These are phyloP conservation scores for Premnoplex brunnescens DNA, from an alignment of 2,797 vertebrate genomes.

Conservation along the genomic window DNA sequence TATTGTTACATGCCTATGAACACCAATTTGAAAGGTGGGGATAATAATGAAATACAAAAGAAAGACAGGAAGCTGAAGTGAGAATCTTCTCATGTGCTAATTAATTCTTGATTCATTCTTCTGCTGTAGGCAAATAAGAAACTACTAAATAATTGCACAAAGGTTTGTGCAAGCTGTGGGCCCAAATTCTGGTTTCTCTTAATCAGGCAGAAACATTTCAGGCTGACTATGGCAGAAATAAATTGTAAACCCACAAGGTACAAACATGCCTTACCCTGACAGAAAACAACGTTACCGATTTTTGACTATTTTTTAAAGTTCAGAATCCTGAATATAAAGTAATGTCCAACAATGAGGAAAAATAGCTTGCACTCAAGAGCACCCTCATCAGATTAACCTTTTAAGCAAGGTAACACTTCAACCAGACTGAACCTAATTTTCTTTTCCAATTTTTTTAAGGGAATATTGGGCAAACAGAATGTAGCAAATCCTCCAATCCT, in stretches of 20 bases:
- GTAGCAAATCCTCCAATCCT: neutral
- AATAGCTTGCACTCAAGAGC: neutral
- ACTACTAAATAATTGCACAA: slow-evolving; percentile 46
- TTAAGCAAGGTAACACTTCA: neutral
- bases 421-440: neutral
- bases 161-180: slow-evolving; percentile 3
- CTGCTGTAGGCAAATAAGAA: slow-evolving; percentile 17
- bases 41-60: slow-evolving; percentile 39
- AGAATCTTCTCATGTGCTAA: slow-evolving; percentile 56
- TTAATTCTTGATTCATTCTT: slow-evolving; percentile 64
- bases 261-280: neutral
- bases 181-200: slow-evolving; percentile 32
- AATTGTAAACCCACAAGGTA: neutral
- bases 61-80: slow-evolving; percentile 55
- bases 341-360: neutral
- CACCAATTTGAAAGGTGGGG: neutral
- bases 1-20: slow-evolving; percentile 30
- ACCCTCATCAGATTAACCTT: neutral
- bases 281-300: neutral
- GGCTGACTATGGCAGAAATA: neutral
- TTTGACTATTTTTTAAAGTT: neutral
- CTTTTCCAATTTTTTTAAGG: neutral
- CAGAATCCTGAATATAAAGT: neutral
- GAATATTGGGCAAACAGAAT: neutral
- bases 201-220: slow-evolving; percentile 24